These are phyloP conservation scores for Thunnus albacares DNA, from an alignment of 2,797 vertebrate species.

Conservation along the genomic window DNA sequence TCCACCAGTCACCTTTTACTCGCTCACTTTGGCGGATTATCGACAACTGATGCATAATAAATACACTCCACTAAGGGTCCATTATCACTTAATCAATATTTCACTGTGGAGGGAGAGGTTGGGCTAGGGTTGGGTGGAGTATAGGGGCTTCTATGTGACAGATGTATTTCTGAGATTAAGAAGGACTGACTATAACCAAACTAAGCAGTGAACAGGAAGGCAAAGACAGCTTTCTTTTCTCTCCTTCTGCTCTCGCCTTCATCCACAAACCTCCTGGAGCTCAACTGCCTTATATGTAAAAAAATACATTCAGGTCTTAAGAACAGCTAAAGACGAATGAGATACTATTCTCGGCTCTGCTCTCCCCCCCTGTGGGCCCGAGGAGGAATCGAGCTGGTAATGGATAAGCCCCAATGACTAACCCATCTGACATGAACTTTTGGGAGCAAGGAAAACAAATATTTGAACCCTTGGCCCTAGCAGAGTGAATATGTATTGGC, in stretches of 20 bases:
- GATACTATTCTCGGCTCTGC: constrained; percentile 52
- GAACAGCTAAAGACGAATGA: constrained; percentile 27
- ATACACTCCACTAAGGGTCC: constrained; percentile 92
- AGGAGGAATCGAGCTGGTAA: constrained; percentile 84
- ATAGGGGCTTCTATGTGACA: constrained; percentile 65
- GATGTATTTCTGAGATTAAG: constrained; percentile 79
- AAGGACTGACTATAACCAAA: constrained; percentile 38
- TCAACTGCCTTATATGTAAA: neutral
- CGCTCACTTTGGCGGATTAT: constrained; percentile 88
- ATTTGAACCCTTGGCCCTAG: constrained; percentile 87
- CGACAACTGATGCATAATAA: constrained; percentile 92
- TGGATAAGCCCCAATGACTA: constrained; percentile 85
- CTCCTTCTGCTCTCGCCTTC: neutral
- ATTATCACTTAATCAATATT: constrained; percentile 91
- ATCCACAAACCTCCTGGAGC: constrained; percentile 7
- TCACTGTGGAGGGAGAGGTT: constrained; percentile 69
- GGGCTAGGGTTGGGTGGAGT: constrained; percentile 14
- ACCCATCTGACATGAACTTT: constrained; percentile 87
- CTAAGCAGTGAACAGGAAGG: neutral
- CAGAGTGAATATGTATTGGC: constrained; percentile 82
- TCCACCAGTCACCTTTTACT: constrained; percentile 90
- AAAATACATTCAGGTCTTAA: constrained; percentile 4
- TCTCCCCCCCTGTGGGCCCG: constrained; percentile 61
- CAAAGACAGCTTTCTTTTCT: neutral
- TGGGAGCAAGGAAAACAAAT: constrained; percentile 88